Base-by-base conservation (phyloP, 2,888 invertebrate genomes). In the Antitype chi region DNA sequence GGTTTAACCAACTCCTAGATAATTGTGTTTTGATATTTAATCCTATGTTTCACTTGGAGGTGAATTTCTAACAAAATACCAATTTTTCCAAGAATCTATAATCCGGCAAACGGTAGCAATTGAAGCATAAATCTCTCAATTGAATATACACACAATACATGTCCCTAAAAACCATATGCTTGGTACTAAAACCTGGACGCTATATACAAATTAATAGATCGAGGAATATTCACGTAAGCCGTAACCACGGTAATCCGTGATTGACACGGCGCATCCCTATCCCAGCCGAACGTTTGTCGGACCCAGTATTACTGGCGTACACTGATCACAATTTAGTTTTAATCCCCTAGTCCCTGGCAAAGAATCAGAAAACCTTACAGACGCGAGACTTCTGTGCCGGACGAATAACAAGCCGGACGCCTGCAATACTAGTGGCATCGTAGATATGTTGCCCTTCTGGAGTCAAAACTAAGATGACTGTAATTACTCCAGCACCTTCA, bases 301-400 rank as follows among this genome's bases (percentile, higher is more conserved):
- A 25, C 74, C 59, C 69, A n/a, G 81, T 84, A 82, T 86, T 86
- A 87, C 76, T 59, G 70, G 78, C 78, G 84, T 78, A 76, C 78
- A 82, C 82, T 88, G 88, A 88, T 89, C 85, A 89, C 81, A 85
- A 85, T 88, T 88, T 85, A 82, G 87, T 80, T 82, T 86, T 86
- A 88, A 88, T 88, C 88, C 82, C 74, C 78, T 53, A 59, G 70
- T 52, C 66, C 43, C 47, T 6, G 43, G 15, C 63, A 64, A 28
- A 47, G 76, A 76, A 2, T 52, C 43, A 43, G 28, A 43, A 28
- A 47, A n/a, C 2, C 3, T n/a, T 55, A n/a, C 17, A 80, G 74
- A 78, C 63, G 53, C 13, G 81, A 20, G 11, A 47, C 11, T 47
- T 11, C 1, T 11, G 43, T 47, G 11, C 38, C 38, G 38, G 5